These are phyloP conservation scores for Anastrepha obliqua DNA, from an alignment of 1,140 invertebrate genomes.

Conservation along the genomic window DNA sequence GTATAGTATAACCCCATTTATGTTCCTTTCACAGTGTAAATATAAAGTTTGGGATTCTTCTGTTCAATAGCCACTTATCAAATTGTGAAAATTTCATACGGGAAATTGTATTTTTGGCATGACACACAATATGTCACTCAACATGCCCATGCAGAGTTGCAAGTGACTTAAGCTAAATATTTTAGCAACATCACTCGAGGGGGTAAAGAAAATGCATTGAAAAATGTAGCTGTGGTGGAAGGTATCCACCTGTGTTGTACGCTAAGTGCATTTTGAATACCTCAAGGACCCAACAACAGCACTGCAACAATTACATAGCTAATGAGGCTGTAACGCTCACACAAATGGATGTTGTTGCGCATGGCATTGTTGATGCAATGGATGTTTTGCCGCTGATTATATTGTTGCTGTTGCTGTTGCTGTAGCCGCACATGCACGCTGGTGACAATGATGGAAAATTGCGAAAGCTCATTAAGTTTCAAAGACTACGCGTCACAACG, in stretches of 20 bases:
- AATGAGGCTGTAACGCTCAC: neutral
- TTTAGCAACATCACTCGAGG: too few relatives aligned
- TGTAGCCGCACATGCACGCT: neutral
- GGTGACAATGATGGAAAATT: slow-evolving; percentile 22
- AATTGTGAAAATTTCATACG: too few relatives aligned
- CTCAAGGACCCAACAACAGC: neutral
- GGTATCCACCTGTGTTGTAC: too few relatives aligned
- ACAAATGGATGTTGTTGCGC: neutral
- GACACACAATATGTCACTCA: too few relatives aligned
- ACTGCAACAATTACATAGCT: neutral
- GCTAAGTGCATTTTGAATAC: neutral
- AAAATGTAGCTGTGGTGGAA: neutral
- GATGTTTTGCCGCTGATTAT: neutral
- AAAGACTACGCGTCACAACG: slow-evolving; percentile 8
- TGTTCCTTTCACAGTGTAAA: too few relatives aligned
- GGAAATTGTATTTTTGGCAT: too few relatives aligned
- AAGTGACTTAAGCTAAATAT: too few relatives aligned
- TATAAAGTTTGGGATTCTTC: too few relatives aligned
- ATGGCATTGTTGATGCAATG: neutral
- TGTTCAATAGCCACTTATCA: too few relatives aligned
- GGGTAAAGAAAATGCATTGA: neutral
- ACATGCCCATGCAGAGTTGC: too few relatives aligned
- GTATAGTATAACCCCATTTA: too few relatives aligned
- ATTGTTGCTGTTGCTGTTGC: neutral
- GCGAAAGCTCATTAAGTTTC: slow-evolving; percentile 42